Base-by-base conservation (phyloP, 2,888 invertebrate species). In the Heterodera filipjevi region DNA sequence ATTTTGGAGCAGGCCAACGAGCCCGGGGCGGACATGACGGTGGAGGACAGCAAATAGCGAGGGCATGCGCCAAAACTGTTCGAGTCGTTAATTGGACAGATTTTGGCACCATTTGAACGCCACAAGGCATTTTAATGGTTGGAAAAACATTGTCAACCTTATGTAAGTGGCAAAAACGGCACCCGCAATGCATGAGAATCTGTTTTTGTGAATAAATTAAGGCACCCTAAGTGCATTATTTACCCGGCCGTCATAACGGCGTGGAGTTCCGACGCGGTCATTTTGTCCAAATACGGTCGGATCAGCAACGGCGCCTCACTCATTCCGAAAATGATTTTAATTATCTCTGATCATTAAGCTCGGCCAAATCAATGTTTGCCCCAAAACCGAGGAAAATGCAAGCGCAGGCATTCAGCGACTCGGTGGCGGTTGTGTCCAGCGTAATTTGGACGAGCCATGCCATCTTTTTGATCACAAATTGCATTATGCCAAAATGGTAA, bases 11-110 rank as follows among this genome's bases (percentile, higher is more conserved):
- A 94, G 86, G 95, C 95, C 44, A 98, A 90, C 0, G 96, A 94
- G 0, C 95, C 95, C 0, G 97, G 97, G 0, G 97, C 96, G 0
- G 96, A 95, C 96, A 98, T 96, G 0, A 98, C 93, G 81, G 95
- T 94, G 0, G 97, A 95, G 0, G 96, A 95, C 81, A 98, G 93
- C 64, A 82, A 78, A 75, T 85, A 84, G 19, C 77, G 80, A 30
- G 84, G 85, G 32, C 84, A 85, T 0, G 84, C 85, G n/a, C 85
- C 85, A 89, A 95, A 95, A 3, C 77, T 77, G 19, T 27, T 8
- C n/a, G 59, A 27, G n/a, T 12, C 10, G n/a, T 5, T n/a, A n/a
- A 59, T 27, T 59, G 10, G 5, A 32, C 44, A 19, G 8, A 75
- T 12, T 30, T 74, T 49, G 53, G 49, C 19, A 19, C 49, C 16